Base-by-base conservation (phyloP, 2,113 vertebrate genomes). In the Ardeotis arabs region DNA sequence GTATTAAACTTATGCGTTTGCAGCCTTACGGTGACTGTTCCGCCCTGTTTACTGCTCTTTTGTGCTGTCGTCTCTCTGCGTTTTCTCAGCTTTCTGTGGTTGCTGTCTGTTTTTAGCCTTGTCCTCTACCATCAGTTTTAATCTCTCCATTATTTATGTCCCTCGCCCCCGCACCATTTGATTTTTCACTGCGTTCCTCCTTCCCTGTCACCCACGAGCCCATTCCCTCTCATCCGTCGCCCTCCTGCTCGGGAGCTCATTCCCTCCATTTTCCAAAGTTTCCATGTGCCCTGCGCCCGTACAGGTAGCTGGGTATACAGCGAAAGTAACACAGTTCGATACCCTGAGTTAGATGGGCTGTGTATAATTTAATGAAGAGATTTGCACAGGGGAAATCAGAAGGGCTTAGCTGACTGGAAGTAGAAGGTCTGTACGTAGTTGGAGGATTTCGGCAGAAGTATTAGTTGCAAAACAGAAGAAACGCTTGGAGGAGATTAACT, bases 141-240 rank as follows among this genome's bases (percentile, higher is more conserved):
- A 59, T 78, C 3, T 16, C 31, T 62, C 12, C 3, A 4, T 79
- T 84, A 55, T 39, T 89, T 93, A 39, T 49, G 35, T 45, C 58
- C n/a, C 18, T 76, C 15, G 5, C 10, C 7, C 19, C 15, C 8
- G 0, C 27, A 5, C 9, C 17, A 35, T 82, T 89, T 69, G 67
- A 22, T 84, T 73, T 84, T 73, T 68, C 49, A 12, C 55, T 39
- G 41, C 7, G 0, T 80, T 90, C 67, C 37, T 58, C 31, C 15
- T 76, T 39, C 14, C 25, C 8, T 2, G 13, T 50, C 64, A 33
- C 41, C 23, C 35, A 16, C 2, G 2, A 45, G 25, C 19, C 41
- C 4, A 1, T 56, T 87, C 16, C 59, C n/a, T 4, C 11, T 25
- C 1, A 1, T 22, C 56, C 3, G 0, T 58, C 28, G 0, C 45